Conservation (phyloP, 2,113 vertebrate species). For the Zootoca vivipara region DNA sequence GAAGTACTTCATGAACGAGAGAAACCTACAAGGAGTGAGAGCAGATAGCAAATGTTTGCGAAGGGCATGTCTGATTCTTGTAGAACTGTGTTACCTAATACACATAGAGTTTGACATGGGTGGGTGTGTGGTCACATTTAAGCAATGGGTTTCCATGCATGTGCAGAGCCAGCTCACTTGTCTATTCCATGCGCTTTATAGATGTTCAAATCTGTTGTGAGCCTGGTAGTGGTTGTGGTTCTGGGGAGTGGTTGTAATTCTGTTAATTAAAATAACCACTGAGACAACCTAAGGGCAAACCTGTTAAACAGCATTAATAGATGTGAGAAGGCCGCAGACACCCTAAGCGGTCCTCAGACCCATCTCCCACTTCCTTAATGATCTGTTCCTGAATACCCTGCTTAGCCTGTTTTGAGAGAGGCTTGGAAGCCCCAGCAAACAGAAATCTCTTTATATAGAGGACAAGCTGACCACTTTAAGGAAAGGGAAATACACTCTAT, state of each 20-base stretch:
- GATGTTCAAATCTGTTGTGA: neutral
- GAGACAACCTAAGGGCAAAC: constrained; percentile 17
- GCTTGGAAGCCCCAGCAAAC: neutral
- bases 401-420: neutral
- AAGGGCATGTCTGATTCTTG: neutral
- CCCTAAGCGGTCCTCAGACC: constrained; percentile 5
- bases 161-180: neutral
- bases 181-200: neutral
- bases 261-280: constrained; percentile 34
- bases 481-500: too few relatives aligned
- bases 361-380: neutral
- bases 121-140: neutral
- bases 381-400: neutral
- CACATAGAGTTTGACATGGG: too few relatives aligned
- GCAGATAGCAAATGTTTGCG: neutral
- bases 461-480: neutral
- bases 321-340: constrained; percentile 14
- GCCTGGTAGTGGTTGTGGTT: neutral
- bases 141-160: neutral
- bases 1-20: rapidly evolving
- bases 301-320: constrained; percentile 28
- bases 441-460: neutral
- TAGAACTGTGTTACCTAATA: neutral
- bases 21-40: neutral
- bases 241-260: constrained; percentile 24